Conservation (phyloP, 2,113 vertebrate species). For the Clupea harengus region DNA sequence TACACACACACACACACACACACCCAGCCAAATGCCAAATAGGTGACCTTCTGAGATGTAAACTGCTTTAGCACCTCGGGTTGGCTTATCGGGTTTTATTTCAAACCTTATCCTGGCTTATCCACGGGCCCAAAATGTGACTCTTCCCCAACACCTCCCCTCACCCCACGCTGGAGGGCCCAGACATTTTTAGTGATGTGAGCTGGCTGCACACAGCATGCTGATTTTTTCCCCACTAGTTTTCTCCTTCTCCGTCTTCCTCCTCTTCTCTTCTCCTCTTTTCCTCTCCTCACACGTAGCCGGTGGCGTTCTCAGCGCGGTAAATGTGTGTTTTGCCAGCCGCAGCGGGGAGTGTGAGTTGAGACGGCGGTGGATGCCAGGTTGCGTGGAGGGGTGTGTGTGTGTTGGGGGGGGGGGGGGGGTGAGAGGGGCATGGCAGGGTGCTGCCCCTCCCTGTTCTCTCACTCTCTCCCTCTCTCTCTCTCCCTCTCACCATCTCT, state of each 20-base stretch:
- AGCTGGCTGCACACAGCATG: not conserved
- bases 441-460: not conserved
- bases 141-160: not conserved
- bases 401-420: constrained; percentile 11
- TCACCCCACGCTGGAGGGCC: not conserved
- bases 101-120: not conserved
- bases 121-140: not conserved
- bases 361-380: not conserved
- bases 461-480: constrained; percentile 20
- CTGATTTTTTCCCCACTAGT: not conserved
- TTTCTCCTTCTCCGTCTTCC: not conserved
- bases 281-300: not conserved
- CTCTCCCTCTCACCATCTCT: constrained; percentile 7
- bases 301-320: constrained; percentile 47
- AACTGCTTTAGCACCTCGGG: not conserved
- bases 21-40: not conserved
- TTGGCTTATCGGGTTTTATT: not conserved
- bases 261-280: not conserved
- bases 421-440: constrained; percentile 39
- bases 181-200: not conserved
- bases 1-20: not conserved
- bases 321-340: constrained; percentile 42
- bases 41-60: not conserved
- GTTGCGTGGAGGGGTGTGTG: constrained; percentile 29
- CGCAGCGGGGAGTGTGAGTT: not conserved